phyloP scores from a whole-genome alignment of 2,113 vertebrate genomes.

The Mirza zaza region DNA sequence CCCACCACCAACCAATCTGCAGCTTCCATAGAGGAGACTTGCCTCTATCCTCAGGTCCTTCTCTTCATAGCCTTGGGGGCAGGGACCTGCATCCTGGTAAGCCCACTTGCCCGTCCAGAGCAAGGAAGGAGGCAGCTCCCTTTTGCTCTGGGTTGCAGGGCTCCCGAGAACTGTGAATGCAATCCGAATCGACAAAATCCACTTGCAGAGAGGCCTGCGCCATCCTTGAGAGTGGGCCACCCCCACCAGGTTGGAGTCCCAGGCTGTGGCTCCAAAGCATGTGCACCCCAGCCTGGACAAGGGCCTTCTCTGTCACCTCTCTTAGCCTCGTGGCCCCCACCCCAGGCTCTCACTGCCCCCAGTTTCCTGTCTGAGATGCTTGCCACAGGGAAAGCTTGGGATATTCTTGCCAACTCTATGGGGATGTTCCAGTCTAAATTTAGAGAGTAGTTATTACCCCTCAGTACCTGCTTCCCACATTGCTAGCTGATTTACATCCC shows the following conservation, averaged over 20 bases:
- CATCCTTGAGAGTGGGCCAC: not conserved
- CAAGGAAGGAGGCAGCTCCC: not conserved
- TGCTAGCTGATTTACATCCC: constrained; percentile 5
- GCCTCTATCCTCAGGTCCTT: not conserved
- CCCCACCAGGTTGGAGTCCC: not conserved
- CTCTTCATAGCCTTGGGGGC: not conserved
- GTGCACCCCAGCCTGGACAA: not conserved
- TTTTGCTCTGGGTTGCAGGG: not conserved
- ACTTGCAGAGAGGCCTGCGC: not conserved
- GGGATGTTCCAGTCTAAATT: constrained; percentile 47
- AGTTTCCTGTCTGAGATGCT: not conserved
- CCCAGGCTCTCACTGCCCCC: not conserved
- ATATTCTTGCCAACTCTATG: constrained; percentile 53
- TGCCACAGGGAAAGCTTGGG: not conserved
- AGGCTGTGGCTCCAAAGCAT: not conserved
- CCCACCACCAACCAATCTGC: not conserved
- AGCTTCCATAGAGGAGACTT: not conserved
- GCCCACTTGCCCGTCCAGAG: not conserved
- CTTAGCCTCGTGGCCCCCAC: not conserved
- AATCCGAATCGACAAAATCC: not conserved
- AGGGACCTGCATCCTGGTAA: not conserved
- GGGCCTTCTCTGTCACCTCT: not conserved
- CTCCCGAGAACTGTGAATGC: not conserved
- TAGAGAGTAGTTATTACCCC: constrained; percentile 53
- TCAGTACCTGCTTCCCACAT: constrained; percentile 59